These are phyloP conservation scores for Rachycentron canadum DNA, from an alignment of 2,797 vertebrate species.

Conservation along the genomic window DNA sequence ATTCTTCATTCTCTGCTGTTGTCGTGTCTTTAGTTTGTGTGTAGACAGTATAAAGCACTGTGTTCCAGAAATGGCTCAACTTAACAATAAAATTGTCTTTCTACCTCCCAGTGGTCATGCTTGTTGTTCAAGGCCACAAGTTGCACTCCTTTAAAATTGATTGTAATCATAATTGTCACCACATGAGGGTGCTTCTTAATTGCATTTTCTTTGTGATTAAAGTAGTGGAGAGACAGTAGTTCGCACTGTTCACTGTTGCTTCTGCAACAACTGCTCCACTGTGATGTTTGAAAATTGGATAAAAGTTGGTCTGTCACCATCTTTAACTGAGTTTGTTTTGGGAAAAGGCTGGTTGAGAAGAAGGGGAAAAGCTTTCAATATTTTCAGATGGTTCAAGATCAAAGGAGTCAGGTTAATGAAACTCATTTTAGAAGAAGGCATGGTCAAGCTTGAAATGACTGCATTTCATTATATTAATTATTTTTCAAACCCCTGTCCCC, in stretches of 20 bases:
- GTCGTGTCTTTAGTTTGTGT: slow-evolving; percentile 49
- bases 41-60: slow-evolving; percentile 15
- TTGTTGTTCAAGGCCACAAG: neutral
- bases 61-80: slow-evolving; percentile 55
- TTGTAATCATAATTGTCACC: slow-evolving; percentile 19
- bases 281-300: neutral
- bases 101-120: slow-evolving; percentile 47
- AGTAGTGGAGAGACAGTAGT: no score
- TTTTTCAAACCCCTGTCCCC: neutral
- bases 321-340: neutral
- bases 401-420: neutral
- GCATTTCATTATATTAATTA: neutral
- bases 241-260: neutral
- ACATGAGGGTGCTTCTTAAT: slow-evolving; percentile 28
- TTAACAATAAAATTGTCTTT: slow-evolving; percentile 73
- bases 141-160: neutral
- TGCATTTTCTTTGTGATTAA: neutral
- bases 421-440: neutral
- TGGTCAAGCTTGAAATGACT: neutral
- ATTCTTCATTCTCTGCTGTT: slow-evolving; percentile 37
- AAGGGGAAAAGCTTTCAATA: neutral
- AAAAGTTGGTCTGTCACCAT: neutral
- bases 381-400: neutral
- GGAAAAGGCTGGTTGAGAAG: neutral
- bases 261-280: no score